Base-by-base conservation (phyloP, 1,140 invertebrate species). In the Pseudomyrmex gracilis region DNA sequence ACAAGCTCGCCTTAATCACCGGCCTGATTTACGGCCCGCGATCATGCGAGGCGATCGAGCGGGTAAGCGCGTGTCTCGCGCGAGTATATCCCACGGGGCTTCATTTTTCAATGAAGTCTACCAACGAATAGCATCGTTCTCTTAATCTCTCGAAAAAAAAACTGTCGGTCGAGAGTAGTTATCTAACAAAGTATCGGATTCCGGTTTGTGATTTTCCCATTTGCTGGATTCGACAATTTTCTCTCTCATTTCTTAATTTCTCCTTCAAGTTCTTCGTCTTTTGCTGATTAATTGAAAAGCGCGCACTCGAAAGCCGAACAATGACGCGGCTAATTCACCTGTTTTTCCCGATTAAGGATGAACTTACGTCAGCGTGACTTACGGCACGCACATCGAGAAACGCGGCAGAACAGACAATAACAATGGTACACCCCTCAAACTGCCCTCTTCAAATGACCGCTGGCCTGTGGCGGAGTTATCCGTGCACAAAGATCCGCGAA, bases 1-100 rank as follows among this genome's bases (percentile, higher is more conserved):
- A 87, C 86, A 76, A 74, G 83, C 73, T 55, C 47, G 83, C 83
- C 84, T 87, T 87, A 88, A 88, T 87, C 77, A 85, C 83, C 61
- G 15, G 9, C 20, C 70, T 77, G 87, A 88, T 88, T 88, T 88
- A 88, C 57, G 83, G 47, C 12, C 47, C 12, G 58, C 49, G 66
- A 70, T 53, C 87, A 88, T 82, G 87, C 87, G 77, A 88, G 85
- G 74, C 68, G 71, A 58, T 80, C 63, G 74, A 60, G 82, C 67
- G 12, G 17, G 60, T 73, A 34, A 34, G 55, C 61, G 73, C 74
- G 61, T 83, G 64, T 87, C 64, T 87, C 80, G 63, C 2, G 60
- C 67, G 22, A 55, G 66, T 57, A 70, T 80, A 80, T 70, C 66
- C 76, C 76, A 55, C 66, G 53, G 66, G 15, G 85, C 60, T 70